A percentile compares a stretch with the other conserved stretches of the same genome.
Conservation (phyloP, 2,797 vertebrate genomes). For the Phoeniculus purpureus region DNA sequence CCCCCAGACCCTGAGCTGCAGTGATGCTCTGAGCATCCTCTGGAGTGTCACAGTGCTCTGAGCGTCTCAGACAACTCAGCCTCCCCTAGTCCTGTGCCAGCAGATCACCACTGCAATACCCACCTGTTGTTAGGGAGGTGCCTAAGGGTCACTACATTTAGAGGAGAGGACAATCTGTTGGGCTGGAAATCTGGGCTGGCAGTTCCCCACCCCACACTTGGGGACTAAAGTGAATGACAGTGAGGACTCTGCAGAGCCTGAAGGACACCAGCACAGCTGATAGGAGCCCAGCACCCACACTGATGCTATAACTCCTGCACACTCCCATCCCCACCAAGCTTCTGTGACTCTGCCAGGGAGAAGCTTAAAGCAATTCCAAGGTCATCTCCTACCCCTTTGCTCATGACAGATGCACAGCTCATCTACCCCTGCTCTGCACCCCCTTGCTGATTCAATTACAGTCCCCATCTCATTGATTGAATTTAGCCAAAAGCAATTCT, state of each 20-base stretch:
- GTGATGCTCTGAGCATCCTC: neutral
- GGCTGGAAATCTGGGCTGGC: neutral
- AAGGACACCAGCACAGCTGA: neutral
- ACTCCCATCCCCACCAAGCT: neutral
- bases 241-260: neutral
- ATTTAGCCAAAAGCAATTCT: neutral
- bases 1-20: neutral
- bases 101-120: neutral
- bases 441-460: conserved; percentile 46
- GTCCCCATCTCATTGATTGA: conserved; percentile 28
- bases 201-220: neutral
- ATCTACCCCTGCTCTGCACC: neutral
- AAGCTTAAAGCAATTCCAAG: neutral
- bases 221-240: neutral
- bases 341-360: neutral
- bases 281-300: neutral
- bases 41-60: neutral
- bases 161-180: neutral
- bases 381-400: neutral
- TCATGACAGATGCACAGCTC: neutral
- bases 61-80: neutral
- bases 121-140: too few relatives aligned
- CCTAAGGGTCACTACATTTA: neutral
- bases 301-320: neutral
- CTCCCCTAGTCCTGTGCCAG: neutral